Base-by-base conservation (phyloP, 37 sponge, comb jelly and placozoan genomes). In the Cliona cf. orientalis region DNA sequence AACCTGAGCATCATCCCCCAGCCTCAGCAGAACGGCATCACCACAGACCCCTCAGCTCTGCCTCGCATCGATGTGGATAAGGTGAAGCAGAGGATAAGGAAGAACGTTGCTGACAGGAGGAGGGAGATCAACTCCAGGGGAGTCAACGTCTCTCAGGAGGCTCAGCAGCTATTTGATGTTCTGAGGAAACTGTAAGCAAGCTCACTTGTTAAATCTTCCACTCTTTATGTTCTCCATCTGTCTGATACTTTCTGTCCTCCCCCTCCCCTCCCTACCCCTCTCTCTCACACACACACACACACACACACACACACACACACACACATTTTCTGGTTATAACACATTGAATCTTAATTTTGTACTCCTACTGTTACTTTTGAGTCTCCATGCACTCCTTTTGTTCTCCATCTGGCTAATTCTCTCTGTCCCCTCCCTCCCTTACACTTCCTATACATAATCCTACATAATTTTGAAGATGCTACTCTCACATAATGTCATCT, bases 101-200 rank as follows among this genome's bases (percentile, higher is more conserved):
- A 42, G 22, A 65, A 56, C 42, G 35, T 89, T 14, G 67, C 58
- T 22, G 71, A 70, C 32, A 75, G 62, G 42, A 32, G 66, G 59
- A 69, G 40, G 43, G 75, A 89, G 22, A 33, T 84, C 31, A 38
- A 69, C 22, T 26, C 58, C 21, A 39, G 42, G 5, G 89, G 89
- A 6, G 78, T 81, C 1, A 66, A 74, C 42, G 89, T 88, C 32
- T 42, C 75, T 5, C 32, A 35, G 12, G 57, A 79, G 23, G 90
- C 90, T 2, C 90, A 89, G 40, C 73, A 73, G 17, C 69, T 89
- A 33, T 89, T 79, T 46, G 66, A 89, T 61, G n/a, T 26, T 25
- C 53, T 89, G 22, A 69, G 43, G 26, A 89, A 82, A 72, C 65
- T 79, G 80, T 89, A 66, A 87, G 81, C 38, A 49, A 49, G 14